A percentile compares a stretch with the other conserved stretches of the same genome.
Conservation (phyloP, 2,113 vertebrate species). For the Numenius arquata region DNA sequence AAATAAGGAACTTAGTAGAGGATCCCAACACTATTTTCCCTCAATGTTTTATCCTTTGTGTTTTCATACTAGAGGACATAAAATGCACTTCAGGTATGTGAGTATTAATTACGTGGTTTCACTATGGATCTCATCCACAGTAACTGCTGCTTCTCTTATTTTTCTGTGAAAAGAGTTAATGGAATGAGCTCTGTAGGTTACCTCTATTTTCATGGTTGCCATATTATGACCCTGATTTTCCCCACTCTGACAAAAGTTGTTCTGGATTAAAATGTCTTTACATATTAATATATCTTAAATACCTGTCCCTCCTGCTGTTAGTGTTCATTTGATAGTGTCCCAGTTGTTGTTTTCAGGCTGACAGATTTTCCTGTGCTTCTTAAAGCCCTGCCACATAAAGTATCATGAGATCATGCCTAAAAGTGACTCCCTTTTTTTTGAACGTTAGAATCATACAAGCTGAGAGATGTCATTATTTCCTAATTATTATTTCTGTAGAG, state of each 20-base stretch:
- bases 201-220: background rate
- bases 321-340: background rate
- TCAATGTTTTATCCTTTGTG: accelerated
- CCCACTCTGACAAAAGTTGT: background rate
- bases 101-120: background rate
- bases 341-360: background rate
- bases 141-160: background rate
- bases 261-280: background rate
- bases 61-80: background rate
- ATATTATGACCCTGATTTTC: background rate
- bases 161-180: background rate
- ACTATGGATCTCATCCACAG: background rate
- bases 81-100: background rate
- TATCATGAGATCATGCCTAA: background rate
- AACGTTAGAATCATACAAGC: background rate
- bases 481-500: background rate
- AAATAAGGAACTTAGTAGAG: accelerated
- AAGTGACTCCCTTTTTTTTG: background rate
- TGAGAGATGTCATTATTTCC: background rate
- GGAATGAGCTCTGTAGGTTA: background rate
- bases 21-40: background rate
- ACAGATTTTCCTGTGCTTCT: background rate
- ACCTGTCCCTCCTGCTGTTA: background rate
- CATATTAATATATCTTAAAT: background rate
- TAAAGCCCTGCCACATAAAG: background rate